Conservation (phyloP, 2,797 vertebrate genomes). For the Scyliorhinus canicula region DNA sequence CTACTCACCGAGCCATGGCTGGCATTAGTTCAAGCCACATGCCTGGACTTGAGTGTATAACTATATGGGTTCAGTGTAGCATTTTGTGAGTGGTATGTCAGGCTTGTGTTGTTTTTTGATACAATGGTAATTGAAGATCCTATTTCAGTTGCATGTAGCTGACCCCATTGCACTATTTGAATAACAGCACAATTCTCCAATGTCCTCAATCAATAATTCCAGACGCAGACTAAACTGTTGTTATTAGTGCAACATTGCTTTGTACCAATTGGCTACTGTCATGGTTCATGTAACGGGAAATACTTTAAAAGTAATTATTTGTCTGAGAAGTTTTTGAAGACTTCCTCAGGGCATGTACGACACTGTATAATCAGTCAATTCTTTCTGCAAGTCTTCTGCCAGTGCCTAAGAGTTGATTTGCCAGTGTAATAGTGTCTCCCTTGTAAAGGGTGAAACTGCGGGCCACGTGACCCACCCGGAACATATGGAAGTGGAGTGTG, state of each 20-base stretch:
- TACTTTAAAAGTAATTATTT: background rate
- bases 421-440: too few relatives aligned
- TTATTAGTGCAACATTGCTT: background rate
- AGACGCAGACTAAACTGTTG: background rate
- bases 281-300: background rate
- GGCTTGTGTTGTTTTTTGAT: background rate
- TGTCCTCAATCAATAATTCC: background rate
- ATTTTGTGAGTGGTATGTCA: background rate
- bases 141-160: background rate
- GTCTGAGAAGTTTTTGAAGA: background rate
- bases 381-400: too few relatives aligned
- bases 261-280: background rate
- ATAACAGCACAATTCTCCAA: background rate
- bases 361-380: too few relatives aligned
- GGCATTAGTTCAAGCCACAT: background rate
- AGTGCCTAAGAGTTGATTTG: too few relatives aligned
- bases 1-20: too few relatives aligned
- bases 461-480: too few relatives aligned
- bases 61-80: background rate
- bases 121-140: background rate
- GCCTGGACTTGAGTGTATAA: too few relatives aligned
- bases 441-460: too few relatives aligned
- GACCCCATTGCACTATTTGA: background rate
- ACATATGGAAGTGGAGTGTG: too few relatives aligned
- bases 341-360: background rate